Evolutionary conservation across 1,140 invertebrate species (phyloP), one percentile per base, ranked within the genome.

Genomic region (Zaprionus inermis): DNA sequence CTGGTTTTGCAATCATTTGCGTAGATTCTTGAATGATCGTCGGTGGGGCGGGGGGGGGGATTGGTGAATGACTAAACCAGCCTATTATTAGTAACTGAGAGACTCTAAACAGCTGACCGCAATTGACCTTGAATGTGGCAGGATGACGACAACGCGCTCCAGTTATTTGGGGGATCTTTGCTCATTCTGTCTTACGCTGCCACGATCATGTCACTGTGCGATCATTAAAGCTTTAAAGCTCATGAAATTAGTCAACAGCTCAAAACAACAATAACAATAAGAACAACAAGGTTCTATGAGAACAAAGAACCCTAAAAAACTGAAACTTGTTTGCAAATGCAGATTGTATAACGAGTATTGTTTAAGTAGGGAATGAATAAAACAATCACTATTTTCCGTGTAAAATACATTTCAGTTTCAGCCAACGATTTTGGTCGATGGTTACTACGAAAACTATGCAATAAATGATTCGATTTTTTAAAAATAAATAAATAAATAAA

Each of bases 71-170:
- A 64, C 20, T 54, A 49, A 64, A 5, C 49, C 22, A 1, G 3
- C 49, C 49, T 49, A 52, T 36, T 10, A 63, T 38, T 52, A 54
- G 51, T 28, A 16, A 32, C 16, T 22, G 44, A 30, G 3, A 14
- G n/a, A n/a, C n/a, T n/a, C 36, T 54, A 20, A 38, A 38, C 10
- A 58, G 34, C 56, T 58, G 56, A 58, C 18, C 54, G 36, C 32
- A 56, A 34, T 16, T 32, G 36, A 9, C 30, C 54, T 56, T 32
- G 11, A 34, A 18, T 18, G n/a, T 44, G n/a, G n/a, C n/a, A 59
- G 14, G 64, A 59, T 68, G 67, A 70, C 59, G 66, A 61, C 57
- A 60, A 36, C 44, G 34, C 10, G 34, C 10, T 55, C 49, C 51
- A 63, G 24, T 70, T 64, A 30, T 22, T 20, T 72, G 52, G 32